Evolutionary conservation across 2,797 vertebrate genomes (phyloP).

Genomic region (Nannoperca obscura): DNA sequence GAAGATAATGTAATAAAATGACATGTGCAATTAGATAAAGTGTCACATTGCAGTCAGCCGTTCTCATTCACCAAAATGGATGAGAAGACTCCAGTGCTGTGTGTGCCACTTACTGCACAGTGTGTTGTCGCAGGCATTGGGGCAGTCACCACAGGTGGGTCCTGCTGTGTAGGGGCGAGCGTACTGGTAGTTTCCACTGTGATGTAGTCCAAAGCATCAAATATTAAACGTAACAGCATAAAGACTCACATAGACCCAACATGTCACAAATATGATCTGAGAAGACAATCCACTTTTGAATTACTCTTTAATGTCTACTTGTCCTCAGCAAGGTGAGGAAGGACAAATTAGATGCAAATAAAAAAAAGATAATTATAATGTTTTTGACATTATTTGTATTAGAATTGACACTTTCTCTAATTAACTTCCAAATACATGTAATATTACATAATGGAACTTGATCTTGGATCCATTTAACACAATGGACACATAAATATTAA

Average conservation of each 20-base stretch:
- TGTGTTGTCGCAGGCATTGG: constrained; percentile 78
- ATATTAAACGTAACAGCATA: constrained; percentile 35
- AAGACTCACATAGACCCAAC: constrained; percentile 7
- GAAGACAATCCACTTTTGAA: not conserved
- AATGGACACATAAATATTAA: not conserved
- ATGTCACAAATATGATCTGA: constrained; percentile 3
- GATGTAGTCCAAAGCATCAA: constrained; percentile 57
- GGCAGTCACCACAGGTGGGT: constrained; percentile 82
- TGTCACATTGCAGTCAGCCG: not conserved
- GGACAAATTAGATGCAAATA: not conserved
- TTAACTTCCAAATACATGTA: too few species aligned
- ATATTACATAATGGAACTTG: not conserved
- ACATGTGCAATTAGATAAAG: not conserved
- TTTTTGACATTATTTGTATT: too few species aligned
- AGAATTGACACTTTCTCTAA: too few species aligned
- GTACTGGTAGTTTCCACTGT: constrained; percentile 82
- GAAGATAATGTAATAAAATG: not conserved
- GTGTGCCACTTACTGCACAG: constrained; percentile 78
- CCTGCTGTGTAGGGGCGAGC: constrained; percentile 77
- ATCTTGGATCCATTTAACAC: not conserved
- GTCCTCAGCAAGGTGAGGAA: not conserved
- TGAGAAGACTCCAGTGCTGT: not conserved
- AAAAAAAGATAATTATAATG: too few species aligned
- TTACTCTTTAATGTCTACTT: constrained; percentile 15
- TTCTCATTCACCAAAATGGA: not conserved